These are phyloP conservation scores for Sesia bembeciformis DNA, from an alignment of 2,888 invertebrate genomes.

Conservation along the genomic window DNA sequence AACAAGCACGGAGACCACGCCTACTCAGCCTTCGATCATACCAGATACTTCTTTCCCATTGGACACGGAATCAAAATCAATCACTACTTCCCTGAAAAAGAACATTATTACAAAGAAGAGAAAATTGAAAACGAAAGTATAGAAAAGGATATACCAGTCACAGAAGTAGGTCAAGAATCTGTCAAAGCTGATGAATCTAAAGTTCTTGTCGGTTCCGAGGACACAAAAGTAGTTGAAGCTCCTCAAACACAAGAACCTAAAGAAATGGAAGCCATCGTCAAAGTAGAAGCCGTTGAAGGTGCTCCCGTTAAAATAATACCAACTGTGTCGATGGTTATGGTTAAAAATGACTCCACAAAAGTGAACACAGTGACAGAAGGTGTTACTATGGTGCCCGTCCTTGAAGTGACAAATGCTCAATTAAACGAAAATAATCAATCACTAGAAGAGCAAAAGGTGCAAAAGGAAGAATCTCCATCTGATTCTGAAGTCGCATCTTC, in stretches of 20 bases:
- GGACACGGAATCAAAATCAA: constrained; percentile 53
- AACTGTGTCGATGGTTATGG: constrained; percentile 19
- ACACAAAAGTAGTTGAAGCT: constrained; percentile 23
- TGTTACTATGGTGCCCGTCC: constrained; percentile 7
- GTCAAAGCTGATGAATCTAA: constrained; percentile 14
- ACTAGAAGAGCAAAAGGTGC: constrained; percentile 14
- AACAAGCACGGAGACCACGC: constrained; percentile 57
- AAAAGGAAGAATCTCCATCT: constrained; percentile 20
- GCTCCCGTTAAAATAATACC: constrained; percentile 24
- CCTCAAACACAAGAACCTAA: constrained; percentile 11
- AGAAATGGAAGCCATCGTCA: constrained; percentile 10
- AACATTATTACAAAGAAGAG: constrained; percentile 19
- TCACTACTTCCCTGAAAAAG: constrained; percentile 49
- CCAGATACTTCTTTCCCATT: constrained; percentile 44
- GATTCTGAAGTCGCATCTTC: constrained; percentile 63
- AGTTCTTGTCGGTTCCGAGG: constrained; percentile 16
- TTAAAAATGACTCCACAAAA: not conserved
- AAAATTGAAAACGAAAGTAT: constrained; percentile 12
- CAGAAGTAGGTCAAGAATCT: constrained; percentile 21
- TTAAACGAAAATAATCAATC: constrained; percentile 9
- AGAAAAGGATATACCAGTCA: constrained; percentile 23
- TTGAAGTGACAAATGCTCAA: constrained; percentile 11
- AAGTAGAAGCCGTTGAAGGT: constrained; percentile 20
- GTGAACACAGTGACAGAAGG: constrained; percentile 11
- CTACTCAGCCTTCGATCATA: constrained; percentile 43